Percentiles rank a stretch among this genome's conserved stretches.
These are phyloP conservation scores for Euglossa dilemma DNA, from an alignment of 1,140 invertebrate species.

Conservation along the genomic window DNA sequence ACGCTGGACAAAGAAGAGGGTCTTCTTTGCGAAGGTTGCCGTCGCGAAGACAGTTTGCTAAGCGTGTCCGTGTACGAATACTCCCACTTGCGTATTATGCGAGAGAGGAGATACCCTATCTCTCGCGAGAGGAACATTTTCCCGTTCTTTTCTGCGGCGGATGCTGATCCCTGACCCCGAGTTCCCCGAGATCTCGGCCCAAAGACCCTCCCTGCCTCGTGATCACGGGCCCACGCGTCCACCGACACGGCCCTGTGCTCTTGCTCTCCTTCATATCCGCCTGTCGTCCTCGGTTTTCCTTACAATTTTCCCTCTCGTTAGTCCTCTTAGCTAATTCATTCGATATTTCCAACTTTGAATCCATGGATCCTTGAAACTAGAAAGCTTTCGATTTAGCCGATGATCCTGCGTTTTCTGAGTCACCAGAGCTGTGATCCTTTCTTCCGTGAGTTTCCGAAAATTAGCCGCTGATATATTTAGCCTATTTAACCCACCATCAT, in stretches of 20 bases:
- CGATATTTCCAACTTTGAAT: no score
- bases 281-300: not conserved
- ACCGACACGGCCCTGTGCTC: conserved; percentile 39
- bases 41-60: conserved; percentile 31
- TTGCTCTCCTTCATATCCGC: conserved; percentile 11
- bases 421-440: no score
- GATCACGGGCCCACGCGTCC: conserved; percentile 73
- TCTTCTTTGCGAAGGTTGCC: conserved; percentile 63
- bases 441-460: no score
- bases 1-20: conserved; percentile 33
- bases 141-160: conserved; percentile 68
- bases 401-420: no score
- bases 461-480: no score
- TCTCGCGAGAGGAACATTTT: conserved; percentile 72
- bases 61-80: conserved; percentile 48
- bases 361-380: no score
- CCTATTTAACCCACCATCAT: no score
- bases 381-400: no score
- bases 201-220: conserved; percentile 50
- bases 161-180: conserved; percentile 74
- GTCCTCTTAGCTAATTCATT: no score
- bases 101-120: conserved; percentile 75
- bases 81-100: conserved; percentile 78
- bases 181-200: conserved; percentile 30
- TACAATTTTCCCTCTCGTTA: not conserved